Evolutionary conservation across 2,113 vertebrate genomes (phyloP).

Genomic region (Syngnathus typhle): DNA sequence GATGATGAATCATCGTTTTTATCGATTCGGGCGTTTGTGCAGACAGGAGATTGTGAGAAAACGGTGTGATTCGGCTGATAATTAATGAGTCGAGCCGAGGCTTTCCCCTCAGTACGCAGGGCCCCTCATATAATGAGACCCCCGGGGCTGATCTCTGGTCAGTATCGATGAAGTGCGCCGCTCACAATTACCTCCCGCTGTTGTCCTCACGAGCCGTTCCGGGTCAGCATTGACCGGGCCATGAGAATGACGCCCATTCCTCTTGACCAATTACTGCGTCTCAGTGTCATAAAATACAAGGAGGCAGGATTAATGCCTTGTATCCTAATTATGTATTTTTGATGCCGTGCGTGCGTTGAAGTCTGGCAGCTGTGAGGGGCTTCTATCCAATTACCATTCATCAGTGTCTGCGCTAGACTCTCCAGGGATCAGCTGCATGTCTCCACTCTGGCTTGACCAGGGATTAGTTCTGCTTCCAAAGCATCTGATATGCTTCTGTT

Average conservation of each 20-base stretch:
- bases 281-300: slow-evolving; percentile 45
- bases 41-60: slow-evolving; percentile 2
- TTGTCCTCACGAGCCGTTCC: slow-evolving; percentile 40
- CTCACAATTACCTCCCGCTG: slow-evolving; percentile 34
- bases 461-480: slow-evolving; percentile 36
- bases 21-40: slow-evolving; percentile 8
- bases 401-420: slow-evolving; percentile 56
- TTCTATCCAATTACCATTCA: slow-evolving; percentile 65
- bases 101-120: slow-evolving; percentile 27
- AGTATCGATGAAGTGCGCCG: slow-evolving; percentile 47
- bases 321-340: slow-evolving; percentile 53
- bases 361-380: slow-evolving; percentile 33
- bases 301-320: slow-evolving; percentile 49
- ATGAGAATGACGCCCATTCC: slow-evolving; percentile 37
- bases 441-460: slow-evolving; percentile 38
- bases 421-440: slow-evolving; percentile 38
- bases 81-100: slow-evolving; percentile 26
- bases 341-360: slow-evolving; percentile 39
- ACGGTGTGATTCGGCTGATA: slow-evolving; percentile 18
- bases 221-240: slow-evolving; percentile 46
- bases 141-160: slow-evolving; percentile 41
- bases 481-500: slow-evolving; percentile 24
- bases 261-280: slow-evolving; percentile 48
- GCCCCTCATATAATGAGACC: slow-evolving; percentile 52
- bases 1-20: slow-evolving; percentile 17